phyloP scores from a whole-genome alignment of 2,113 vertebrate species.

The Pomatorhinus ruficollis region DNA sequence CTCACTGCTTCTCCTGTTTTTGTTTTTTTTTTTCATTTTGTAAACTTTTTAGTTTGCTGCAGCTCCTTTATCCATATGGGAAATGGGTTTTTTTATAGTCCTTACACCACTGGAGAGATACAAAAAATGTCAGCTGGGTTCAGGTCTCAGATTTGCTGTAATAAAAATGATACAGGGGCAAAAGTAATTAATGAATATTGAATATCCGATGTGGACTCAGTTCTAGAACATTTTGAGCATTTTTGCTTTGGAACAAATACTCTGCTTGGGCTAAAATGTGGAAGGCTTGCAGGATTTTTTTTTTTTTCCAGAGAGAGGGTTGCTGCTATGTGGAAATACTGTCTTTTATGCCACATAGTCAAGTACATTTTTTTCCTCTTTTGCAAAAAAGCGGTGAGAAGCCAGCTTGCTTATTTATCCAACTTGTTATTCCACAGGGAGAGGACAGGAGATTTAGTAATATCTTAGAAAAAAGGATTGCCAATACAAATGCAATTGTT shows the following conservation, averaged over 20 bases:
- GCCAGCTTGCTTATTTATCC: slow-evolving; percentile 39
- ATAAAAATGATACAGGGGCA: background rate
- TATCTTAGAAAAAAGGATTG: background rate
- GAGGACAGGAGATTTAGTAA: slow-evolving; percentile 16
- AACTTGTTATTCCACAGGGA: slow-evolving; percentile 11
- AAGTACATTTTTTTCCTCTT: slow-evolving; percentile 37
- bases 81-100: background rate
- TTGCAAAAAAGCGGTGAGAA: slow-evolving; percentile 19
- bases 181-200: background rate
- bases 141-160: background rate
- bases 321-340: slow-evolving; percentile 46
- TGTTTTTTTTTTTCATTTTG: background rate
- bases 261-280: background rate
- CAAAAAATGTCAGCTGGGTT: background rate
- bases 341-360: slow-evolving; percentile 30
- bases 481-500: slow-evolving; percentile 34
- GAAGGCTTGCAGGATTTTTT: background rate
- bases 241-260: background rate
- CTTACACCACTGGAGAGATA: background rate
- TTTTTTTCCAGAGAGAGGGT: background rate
- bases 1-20: background rate
- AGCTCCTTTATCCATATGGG: background rate
- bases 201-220: background rate
- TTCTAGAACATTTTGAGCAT: background rate
- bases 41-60: background rate